phyloP scores from a whole-genome alignment of 2,797 vertebrate genomes.

The Gadopsis bispinosus region DNA sequence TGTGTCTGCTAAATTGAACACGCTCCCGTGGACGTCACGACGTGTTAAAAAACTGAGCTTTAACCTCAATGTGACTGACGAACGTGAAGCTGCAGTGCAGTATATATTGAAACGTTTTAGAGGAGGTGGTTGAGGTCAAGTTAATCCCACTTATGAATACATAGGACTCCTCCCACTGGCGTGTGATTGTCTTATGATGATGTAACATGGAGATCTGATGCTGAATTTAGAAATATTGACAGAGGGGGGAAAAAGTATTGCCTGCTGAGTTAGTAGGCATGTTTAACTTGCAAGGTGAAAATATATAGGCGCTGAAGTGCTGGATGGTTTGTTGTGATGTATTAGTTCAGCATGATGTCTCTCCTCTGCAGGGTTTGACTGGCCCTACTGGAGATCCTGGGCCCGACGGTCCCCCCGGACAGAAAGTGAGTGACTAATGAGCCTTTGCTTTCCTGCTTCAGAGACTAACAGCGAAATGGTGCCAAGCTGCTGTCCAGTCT shows the following conservation, averaged over 20 bases:
- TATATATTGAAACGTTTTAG: constrained; percentile 20
- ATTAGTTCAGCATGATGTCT: constrained; percentile 59
- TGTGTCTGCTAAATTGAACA: constrained; percentile 49
- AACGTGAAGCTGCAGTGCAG: constrained; percentile 6
- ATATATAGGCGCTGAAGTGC: neutral
- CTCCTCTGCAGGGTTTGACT: constrained; percentile 89
- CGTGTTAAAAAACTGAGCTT: constrained; percentile 2
- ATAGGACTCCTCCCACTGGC: constrained; percentile 54
- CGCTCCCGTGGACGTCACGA: neutral
- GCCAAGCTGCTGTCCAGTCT: constrained; percentile 70
- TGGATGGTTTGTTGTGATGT: constrained; percentile 38
- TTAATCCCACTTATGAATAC: constrained; percentile 41
- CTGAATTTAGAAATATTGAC: constrained; percentile 10
- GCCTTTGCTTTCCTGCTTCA: constrained; percentile 67
- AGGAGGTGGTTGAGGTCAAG: constrained; percentile 21
- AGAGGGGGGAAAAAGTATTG: neutral
- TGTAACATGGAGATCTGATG: constrained; percentile 30
- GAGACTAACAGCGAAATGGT: constrained; percentile 63
- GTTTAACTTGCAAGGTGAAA: constrained; percentile 6
- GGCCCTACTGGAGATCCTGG: constrained; percentile 92
- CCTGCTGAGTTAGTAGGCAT: neutral
- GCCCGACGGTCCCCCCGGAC: constrained; percentile 88
- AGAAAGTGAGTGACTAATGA: constrained; percentile 90
- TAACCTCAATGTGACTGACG: neutral
- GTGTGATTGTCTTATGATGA: constrained; percentile 36